Conservation (phyloP, 2,888 invertebrate genomes). For the Plagodis dolabraria region DNA sequence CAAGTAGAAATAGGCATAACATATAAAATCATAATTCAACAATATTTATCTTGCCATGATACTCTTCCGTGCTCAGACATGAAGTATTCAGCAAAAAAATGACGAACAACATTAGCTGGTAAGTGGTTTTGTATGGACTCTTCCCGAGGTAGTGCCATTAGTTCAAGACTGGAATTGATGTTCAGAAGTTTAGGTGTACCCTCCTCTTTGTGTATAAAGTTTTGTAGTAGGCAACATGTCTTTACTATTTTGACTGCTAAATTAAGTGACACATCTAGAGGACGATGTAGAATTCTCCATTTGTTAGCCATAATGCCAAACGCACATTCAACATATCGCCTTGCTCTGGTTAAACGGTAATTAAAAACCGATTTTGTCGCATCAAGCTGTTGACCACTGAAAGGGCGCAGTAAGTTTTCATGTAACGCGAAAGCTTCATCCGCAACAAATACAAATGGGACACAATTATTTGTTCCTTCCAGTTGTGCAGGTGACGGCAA, state of each 20-base stretch:
- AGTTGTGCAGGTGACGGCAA: slow-evolving; percentile 3
- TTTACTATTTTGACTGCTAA: slow-evolving; percentile 12
- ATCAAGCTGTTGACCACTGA: slow-evolving; percentile 4
- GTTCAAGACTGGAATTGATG: slow-evolving; percentile 6
- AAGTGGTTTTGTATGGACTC: slow-evolving; percentile 3
- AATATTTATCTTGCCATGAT: slow-evolving; percentile 19
- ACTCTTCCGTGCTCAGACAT: slow-evolving; percentile 4
- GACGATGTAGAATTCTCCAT: slow-evolving; percentile 40
- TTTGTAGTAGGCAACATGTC: slow-evolving; percentile 20
- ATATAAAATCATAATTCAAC: too few relatives aligned
- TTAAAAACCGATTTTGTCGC: slow-evolving; percentile 15
- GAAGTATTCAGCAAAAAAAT: slow-evolving; percentile 7
- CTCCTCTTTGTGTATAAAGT: slow-evolving; percentile 11
- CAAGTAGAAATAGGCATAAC: too few relatives aligned
- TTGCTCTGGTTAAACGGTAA: slow-evolving; percentile 37
- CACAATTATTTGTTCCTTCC: not conserved
- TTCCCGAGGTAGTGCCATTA: slow-evolving; percentile 5
- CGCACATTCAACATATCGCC: slow-evolving; percentile 43
- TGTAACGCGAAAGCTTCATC: slow-evolving; percentile 15
- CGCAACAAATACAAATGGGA: slow-evolving; percentile 4
- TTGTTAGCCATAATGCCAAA: slow-evolving; percentile 48
- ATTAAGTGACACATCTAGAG: slow-evolving; percentile 3
- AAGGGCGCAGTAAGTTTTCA: slow-evolving; percentile 13
- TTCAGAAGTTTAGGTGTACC: slow-evolving; percentile 5
- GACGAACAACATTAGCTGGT: slow-evolving; percentile 6